Evolutionary conservation across 2,797 vertebrate genomes (phyloP).

Genomic region (Eospalax fontanierii): DNA sequence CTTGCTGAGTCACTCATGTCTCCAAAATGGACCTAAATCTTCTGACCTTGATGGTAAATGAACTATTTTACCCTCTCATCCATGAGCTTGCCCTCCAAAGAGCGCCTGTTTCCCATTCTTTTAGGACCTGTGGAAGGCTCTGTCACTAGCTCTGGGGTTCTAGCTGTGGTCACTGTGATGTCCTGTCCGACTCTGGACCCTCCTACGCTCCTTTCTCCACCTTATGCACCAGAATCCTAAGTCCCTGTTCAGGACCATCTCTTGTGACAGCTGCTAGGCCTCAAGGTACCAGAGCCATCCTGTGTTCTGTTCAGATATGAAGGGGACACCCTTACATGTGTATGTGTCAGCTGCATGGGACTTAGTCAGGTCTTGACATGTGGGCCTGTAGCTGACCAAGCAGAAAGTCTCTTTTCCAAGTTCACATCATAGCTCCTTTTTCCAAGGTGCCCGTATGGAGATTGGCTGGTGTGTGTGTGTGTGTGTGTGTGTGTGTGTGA

Average conservation of each 20-base stretch:
- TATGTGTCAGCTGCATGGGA: not conserved
- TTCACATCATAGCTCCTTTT: not conserved
- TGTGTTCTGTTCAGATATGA: not conserved
- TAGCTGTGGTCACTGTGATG: rapidly evolving
- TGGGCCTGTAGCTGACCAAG: not conserved
- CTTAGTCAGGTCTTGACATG: not conserved
- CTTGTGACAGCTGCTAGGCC: not conserved
- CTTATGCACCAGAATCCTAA: rapidly evolving
- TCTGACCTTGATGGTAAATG: not conserved
- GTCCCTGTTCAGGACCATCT: rapidly evolving
- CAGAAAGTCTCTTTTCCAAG: not conserved
- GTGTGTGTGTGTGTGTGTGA: not conserved
- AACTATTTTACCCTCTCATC: not conserved
- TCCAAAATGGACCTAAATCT: not conserved
- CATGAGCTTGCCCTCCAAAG: not conserved
- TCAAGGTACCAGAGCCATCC: not conserved
- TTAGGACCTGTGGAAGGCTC: not conserved
- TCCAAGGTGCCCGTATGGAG: not conserved
- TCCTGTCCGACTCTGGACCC: not conserved
- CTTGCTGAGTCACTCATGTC: not conserved
- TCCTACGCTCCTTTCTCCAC: too few relatives aligned
- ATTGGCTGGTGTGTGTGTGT: not conserved
- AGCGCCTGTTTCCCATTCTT: rapidly evolving
- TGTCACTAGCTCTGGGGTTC: rapidly evolving
- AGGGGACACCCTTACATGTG: not conserved